A percentile compares a stretch with the other conserved stretches of the same genome.
Conservation (phyloP, 2,797 vertebrate species). For the Chelmon rostratus region DNA sequence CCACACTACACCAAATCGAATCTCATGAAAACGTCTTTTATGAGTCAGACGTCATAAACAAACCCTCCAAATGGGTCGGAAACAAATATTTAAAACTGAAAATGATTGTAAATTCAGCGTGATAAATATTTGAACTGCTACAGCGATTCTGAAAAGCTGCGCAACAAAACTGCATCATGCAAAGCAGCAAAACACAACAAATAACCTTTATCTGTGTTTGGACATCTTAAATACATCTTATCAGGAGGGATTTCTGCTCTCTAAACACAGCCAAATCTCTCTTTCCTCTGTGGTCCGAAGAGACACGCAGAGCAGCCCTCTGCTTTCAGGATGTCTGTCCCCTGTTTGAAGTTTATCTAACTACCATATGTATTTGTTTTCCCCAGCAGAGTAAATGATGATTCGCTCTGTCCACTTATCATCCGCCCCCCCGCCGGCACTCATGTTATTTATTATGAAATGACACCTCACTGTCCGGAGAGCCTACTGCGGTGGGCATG, state of each 20-base stretch:
- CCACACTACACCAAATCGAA: background rate
- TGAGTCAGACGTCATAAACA: background rate
- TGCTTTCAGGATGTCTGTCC: slow-evolving; percentile 74
- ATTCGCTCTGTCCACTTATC: slow-evolving; percentile 76
- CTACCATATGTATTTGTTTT: slow-evolving; percentile 82
- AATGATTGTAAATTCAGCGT: slow-evolving; percentile 80
- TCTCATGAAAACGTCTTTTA: background rate
- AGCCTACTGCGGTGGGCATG: slow-evolving; percentile 71
- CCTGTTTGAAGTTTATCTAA: slow-evolving; percentile 85
- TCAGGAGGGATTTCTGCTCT: slow-evolving; percentile 77
- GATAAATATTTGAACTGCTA: slow-evolving; percentile 86
- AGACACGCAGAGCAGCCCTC: slow-evolving; percentile 75
- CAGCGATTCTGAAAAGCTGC: slow-evolving; percentile 76
- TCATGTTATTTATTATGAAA: slow-evolving; percentile 79
- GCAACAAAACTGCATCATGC: slow-evolving; percentile 66
- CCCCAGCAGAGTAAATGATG: slow-evolving; percentile 77
- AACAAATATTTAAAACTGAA: slow-evolving; percentile 66
- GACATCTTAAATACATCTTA: slow-evolving; percentile 83
- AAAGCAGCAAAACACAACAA: slow-evolving; percentile 82
- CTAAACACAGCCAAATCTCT: slow-evolving; percentile 83
- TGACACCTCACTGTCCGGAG: slow-evolving; percentile 78
- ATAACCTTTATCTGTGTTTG: slow-evolving; percentile 79
- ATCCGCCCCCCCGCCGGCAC: slow-evolving; percentile 61
- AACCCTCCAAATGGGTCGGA: slow-evolving; percentile 24
- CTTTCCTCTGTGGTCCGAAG: slow-evolving; percentile 78